phyloP scores from a whole-genome alignment of 2,113 vertebrate genomes.

The Chamaetylas fuelleborni region DNA sequence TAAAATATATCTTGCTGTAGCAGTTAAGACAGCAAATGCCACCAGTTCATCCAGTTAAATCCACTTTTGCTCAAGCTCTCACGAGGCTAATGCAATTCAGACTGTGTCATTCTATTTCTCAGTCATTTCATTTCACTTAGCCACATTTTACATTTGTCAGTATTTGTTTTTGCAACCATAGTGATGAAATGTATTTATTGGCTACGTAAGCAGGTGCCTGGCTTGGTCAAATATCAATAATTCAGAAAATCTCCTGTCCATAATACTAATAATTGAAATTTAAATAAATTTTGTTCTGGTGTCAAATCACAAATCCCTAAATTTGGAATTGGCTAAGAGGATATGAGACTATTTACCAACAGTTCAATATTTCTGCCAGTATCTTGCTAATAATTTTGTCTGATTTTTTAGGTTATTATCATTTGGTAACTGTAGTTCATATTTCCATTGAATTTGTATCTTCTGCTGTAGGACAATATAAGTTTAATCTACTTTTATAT shows the following conservation, averaged over 20 bases:
- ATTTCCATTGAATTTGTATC: not conserved
- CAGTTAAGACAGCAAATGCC: not conserved
- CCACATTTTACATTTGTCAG: not conserved
- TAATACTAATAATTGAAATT: not conserved
- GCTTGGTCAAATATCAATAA: not conserved
- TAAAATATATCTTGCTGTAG: not conserved
- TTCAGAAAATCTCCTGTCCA: not conserved
- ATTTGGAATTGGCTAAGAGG: not conserved
- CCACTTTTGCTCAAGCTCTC: not conserved
- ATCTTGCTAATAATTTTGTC: not conserved
- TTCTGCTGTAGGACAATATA: not conserved
- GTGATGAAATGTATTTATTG: conserved; percentile 33
- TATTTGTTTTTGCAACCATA: conserved; percentile 30
- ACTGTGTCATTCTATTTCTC: conserved; percentile 19
- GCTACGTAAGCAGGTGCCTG: not conserved
- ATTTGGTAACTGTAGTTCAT: not conserved
- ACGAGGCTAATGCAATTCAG: conserved; percentile 1
- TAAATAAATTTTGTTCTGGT: not conserved
- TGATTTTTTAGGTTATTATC: not conserved
- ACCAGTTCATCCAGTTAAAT: conserved; percentile 16
- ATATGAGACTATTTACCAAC: not conserved
- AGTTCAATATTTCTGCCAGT: not conserved
- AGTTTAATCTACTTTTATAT: not conserved
- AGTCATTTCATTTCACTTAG: conserved; percentile 14
- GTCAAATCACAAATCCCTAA: not conserved